phyloP scores from a whole-genome alignment of 2,888 invertebrate genomes.

The Blera fallax region DNA sequence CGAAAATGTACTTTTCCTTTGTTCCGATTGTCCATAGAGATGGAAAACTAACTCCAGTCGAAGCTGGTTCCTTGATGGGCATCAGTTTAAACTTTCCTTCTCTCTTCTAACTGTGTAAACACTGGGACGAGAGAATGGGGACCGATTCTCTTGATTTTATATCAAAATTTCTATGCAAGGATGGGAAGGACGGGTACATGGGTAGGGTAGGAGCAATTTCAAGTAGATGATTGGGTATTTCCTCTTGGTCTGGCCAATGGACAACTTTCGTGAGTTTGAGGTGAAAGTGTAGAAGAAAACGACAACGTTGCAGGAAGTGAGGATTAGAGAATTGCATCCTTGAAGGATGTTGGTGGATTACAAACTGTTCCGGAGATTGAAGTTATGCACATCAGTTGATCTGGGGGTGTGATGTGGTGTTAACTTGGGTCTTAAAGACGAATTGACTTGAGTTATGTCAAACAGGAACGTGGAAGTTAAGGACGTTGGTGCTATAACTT shows the following conservation, averaged over 20 bases:
- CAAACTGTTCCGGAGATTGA: conserved; percentile 63
- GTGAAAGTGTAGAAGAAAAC: conserved; percentile 2
- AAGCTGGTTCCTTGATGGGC: conserved; percentile 40
- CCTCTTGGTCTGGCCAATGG: conserved; percentile 50
- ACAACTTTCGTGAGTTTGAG: conserved; percentile 26
- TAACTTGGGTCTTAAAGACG: conserved; percentile 33
- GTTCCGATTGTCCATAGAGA: conserved; percentile 44
- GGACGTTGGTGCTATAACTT: neutral
- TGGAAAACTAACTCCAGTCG: conserved; percentile 47
- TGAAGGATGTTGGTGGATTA: conserved; percentile 57
- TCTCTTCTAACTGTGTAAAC: conserved; percentile 43
- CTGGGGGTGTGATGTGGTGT: conserved; percentile 38
- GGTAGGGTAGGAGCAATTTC: conserved; percentile 36
- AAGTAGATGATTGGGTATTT: conserved; percentile 60
- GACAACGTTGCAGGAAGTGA: conserved; percentile 51
- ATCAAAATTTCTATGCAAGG: conserved; percentile 3
- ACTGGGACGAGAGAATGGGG: neutral
- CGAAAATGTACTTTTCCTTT: conserved; percentile 53
- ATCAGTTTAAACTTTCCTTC: conserved; percentile 51
- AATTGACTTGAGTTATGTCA: neutral
- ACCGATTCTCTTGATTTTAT: conserved; percentile 1
- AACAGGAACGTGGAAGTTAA: neutral
- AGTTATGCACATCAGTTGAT: conserved; percentile 47
- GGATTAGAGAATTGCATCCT: conserved; percentile 66
- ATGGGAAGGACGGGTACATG: neutral